Evolutionary conservation across 2,797 vertebrate species (phyloP), one percentile per base, ranked within the genome.

Genomic region (Taenioides sp.): DNA sequence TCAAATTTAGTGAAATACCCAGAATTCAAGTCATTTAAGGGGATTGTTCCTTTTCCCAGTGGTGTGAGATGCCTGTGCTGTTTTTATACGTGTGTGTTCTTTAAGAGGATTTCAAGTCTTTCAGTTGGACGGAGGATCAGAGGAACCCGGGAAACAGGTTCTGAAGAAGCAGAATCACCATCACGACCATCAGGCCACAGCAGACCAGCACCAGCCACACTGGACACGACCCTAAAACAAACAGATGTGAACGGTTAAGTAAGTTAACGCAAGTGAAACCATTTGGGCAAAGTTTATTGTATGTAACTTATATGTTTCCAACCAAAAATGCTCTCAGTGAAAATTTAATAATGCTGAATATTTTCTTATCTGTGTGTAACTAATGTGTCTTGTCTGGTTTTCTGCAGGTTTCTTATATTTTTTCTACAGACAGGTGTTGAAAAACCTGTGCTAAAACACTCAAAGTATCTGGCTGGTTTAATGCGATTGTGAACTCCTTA

Each of bases 141-240:
- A 90, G 62, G 59, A 90, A 85, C 40, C 85, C 85, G 54, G 88
- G 89, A 7, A 89, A 89, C 61, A 86, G 72, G 14, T 91, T 71
- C 86, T 98, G 97, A 40, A 98, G 92, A 62, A 98, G 91, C 74
- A 98, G 60, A 58, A 98, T 80, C 2, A 93, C 71, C 5, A 83
- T 89, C 61, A 96, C 87, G 17, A 97, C 90, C 81, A 98, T 92
- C 0, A 94, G 87, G 0, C 93, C 94, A 16, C 96, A 98, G 18
- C 95, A 77, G 63, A 96, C 82, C 80, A 98, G 85, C 84, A 98
- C 88, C 77, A 98, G 82, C 96, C 97, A 97, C 40, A 97, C 20
- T 0, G 97, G 96, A 66, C 96, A 93, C 2, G 94, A 95, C 67
- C 94, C 97, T 99, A 7, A 11, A 25, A 1, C 10, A 23, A 1